Base-by-base conservation (phyloP, 2,888 invertebrate species). In the Gymnocheta viridis region DNA sequence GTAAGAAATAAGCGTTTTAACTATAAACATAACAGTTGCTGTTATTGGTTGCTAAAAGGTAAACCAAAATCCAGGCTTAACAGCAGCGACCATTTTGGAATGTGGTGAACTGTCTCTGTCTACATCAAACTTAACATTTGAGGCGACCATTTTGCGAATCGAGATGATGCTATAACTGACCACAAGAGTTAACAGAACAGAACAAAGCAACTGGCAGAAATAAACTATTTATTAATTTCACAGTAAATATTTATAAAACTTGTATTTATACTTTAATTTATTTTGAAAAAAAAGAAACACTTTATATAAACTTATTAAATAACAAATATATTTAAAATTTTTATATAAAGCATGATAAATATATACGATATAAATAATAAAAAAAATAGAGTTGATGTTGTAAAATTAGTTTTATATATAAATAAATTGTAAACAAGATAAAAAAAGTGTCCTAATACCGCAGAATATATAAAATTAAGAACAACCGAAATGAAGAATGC, bases 1-100 rank as follows among this genome's bases (percentile, higher is more conserved):
- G 89, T 89, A 88, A 90, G 85, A 80, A 86, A 89, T 86, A 89
- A 88, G 87, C 88, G 44, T 67, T 72, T 72, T 64, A 22, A 35
- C 19, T n/a, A 29, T 32, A 24, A 51, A 17, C 14, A 19, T 4
- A 67, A 67, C 60, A 54, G 74, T 74, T 73, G 69, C 67, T 60
- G 44, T 3, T 24, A 51, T 67, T 66, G 66, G 7, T 9, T n/a
- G 7, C 14, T 19, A 44, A 49, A 73, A 60, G 14, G 51, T 12
- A 27, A 58, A 49, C 38, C 44, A 27, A 41, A 38, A 14, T 5
- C 41, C 54, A 27, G 54, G 6, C 17, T 24, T 17, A 69, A 62
- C 24, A 62, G 12, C 19, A 44, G 29, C 17, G 2, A 17, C n/a
- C 44, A 64, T 44, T 44, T 44, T 41, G n/a, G 5, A 19, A 58